Evolutionary conservation across 2,797 vertebrate species (phyloP).

Genomic region (Manis crassicaudata): DNA sequence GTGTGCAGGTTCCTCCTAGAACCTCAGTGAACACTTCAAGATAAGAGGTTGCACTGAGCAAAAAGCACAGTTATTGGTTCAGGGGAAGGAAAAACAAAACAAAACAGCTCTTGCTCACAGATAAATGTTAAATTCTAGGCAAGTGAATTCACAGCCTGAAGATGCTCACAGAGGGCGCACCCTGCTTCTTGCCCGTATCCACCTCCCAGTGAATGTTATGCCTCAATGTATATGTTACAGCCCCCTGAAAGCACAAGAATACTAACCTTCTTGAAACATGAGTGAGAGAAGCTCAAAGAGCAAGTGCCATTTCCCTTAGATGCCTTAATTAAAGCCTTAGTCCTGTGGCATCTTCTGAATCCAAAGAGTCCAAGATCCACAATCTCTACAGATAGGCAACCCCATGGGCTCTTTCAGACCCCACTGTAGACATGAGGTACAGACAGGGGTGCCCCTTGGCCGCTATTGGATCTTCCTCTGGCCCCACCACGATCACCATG

Average conservation of each 20-base stretch:
- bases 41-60: neutral
- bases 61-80: neutral
- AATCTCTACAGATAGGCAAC: neutral
- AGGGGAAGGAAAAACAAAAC: neutral
- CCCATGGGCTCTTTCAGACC: neutral
- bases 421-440: neutral
- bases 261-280: neutral
- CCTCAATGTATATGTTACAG: neutral
- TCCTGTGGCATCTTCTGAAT: no score
- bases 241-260: neutral
- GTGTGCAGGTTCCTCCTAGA: neutral
- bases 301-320: neutral
- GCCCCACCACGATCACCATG: accelerated
- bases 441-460: accelerated
- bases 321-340: neutral
- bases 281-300: neutral
- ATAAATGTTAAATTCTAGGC: neutral
- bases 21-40: neutral
- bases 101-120: neutral
- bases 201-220: neutral
- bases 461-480: neutral
- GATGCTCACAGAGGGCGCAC: neutral
- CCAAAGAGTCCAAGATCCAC: neutral
- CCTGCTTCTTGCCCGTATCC: neutral
- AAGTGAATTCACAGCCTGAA: neutral